Evolutionary conservation across 2,888 invertebrate species (phyloP).

Genomic region (Arctia plantaginis): DNA sequence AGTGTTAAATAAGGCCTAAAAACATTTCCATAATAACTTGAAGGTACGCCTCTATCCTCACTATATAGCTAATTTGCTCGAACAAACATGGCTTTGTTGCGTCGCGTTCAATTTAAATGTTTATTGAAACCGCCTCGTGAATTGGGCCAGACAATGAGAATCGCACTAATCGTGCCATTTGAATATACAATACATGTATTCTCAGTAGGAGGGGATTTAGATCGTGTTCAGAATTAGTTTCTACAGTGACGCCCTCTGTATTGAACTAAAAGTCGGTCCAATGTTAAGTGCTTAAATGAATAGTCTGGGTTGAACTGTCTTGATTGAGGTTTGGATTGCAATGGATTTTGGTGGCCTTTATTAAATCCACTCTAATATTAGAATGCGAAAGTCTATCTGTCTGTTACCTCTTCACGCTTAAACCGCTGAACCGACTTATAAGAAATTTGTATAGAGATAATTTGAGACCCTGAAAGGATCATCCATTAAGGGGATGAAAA

Average conservation of each 20-base stretch:
- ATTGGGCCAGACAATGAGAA: constrained; percentile 42
- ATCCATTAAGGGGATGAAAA: too few relatives aligned
- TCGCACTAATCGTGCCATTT: constrained; percentile 52
- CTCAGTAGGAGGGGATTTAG: constrained; percentile 36
- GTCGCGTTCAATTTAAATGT: constrained; percentile 48
- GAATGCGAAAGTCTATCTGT: too few relatives aligned
- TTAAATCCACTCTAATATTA: background rate
- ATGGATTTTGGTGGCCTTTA: background rate
- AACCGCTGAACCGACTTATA: too few relatives aligned
- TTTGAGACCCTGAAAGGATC: too few relatives aligned
- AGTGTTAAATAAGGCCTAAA: background rate
- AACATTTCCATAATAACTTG: constrained; percentile 15
- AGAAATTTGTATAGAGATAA: too few relatives aligned
- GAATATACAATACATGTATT: constrained; percentile 45
- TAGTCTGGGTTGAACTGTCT: constrained; percentile 15
- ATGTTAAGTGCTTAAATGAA: constrained; percentile 36
- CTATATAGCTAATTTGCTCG: constrained; percentile 44
- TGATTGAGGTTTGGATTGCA: background rate
- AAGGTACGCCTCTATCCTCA: constrained; percentile 29
- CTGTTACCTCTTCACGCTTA: too few relatives aligned
- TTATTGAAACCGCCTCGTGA: constrained; percentile 46
- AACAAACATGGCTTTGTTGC: constrained; percentile 44
- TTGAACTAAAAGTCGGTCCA: constrained; percentile 21
- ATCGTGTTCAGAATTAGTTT: constrained; percentile 33
- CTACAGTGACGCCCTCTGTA: constrained; percentile 15